Conservation (phyloP, 1,140 invertebrate species). For the Oedothorax gibbosus region DNA sequence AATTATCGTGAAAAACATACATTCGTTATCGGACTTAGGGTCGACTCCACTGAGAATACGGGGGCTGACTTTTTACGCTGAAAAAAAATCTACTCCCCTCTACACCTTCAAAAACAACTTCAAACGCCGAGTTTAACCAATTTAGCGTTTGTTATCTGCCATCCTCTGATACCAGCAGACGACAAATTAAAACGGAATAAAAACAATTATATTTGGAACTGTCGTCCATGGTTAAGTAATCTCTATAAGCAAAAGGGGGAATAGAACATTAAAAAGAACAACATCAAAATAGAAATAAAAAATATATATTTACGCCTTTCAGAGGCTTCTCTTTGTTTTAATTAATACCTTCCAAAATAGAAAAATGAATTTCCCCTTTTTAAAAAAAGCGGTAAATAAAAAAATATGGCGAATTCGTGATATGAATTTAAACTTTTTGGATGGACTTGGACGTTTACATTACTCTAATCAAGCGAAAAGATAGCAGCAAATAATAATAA, state of each 20-base stretch:
- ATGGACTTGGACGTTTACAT: constrained; percentile 54
- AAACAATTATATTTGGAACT: constrained; percentile 52
- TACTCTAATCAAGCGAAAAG: constrained; percentile 59
- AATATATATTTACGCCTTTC: not conserved
- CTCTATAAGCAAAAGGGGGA: constrained; percentile 29
- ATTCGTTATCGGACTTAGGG: constrained; percentile 33
- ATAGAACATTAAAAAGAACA: not conserved
- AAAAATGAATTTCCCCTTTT: constrained; percentile 53
- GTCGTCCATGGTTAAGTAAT: constrained; percentile 53
- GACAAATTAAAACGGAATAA: constrained; percentile 60
- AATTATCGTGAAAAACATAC: constrained; percentile 43
- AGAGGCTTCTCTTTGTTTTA: constrained; percentile 55
- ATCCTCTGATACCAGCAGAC: constrained; percentile 54
- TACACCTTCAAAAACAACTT: constrained; percentile 25
- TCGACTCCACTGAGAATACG: constrained; percentile 21
- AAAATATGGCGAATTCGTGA: constrained; percentile 47
- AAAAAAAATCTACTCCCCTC: not conserved
- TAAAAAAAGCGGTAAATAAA: constrained; percentile 22
- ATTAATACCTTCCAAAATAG: constrained; percentile 53
- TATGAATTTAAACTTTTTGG: constrained; percentile 60
- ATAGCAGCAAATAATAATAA: constrained; percentile 35
- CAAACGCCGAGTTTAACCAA: constrained; percentile 28
- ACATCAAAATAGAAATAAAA: not conserved
- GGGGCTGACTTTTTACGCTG: not conserved
- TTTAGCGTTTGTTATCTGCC: constrained; percentile 55